Base-by-base conservation (phyloP, 2,797 vertebrate species). In the Syncerus caffer region DNA sequence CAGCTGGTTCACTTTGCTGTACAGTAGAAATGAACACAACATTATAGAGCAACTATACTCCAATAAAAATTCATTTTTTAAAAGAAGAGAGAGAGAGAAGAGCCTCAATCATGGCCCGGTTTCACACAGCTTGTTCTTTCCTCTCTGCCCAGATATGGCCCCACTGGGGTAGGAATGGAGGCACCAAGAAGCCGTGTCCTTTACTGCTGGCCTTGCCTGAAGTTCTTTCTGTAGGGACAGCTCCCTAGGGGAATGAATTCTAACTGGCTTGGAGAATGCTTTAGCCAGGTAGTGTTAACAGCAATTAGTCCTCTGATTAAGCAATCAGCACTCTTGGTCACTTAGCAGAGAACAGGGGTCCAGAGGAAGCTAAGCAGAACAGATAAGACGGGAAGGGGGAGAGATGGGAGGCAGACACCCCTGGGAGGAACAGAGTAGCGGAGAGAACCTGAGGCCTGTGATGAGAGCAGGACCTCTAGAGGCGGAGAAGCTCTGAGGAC, bases 301-400 rank as follows among this genome's bases (percentile, higher is more conserved):
- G 92, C 88, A 91, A 94, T 96, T 96, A 91, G 85, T 86, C 95
- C 94, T 98, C 92, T 78, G 82, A 91, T 97, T 93, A 95, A 93
- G 95, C 91, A 97, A 88, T 96, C 95, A 95, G 64, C 74, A 25
- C 78, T 94, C 89, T 97, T 96, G 96, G 94, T 95, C 97, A 92
- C 92, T 96, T 97, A 96, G 94, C 90, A 85, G 93, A 97, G 87
- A 90, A 85, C 85, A 47, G 83, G 90, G 74, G 79, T 82, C 55
- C 96, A 91, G 60, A 93, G 88, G 78, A 97, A 86, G 31, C n/a
- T 85, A 84, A 94, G 71, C 71, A 71, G 29, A 57, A 86, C 80
- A 78, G 84, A 55, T 55, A 90, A 64, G 60, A 89, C 45, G 51
- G 19, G 92, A 93, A 80, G 57, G 50, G 60, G 38, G n/a, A 94